phyloP scores from a whole-genome alignment of 2,888 invertebrate genomes.

The Cheilosia pagana region DNA sequence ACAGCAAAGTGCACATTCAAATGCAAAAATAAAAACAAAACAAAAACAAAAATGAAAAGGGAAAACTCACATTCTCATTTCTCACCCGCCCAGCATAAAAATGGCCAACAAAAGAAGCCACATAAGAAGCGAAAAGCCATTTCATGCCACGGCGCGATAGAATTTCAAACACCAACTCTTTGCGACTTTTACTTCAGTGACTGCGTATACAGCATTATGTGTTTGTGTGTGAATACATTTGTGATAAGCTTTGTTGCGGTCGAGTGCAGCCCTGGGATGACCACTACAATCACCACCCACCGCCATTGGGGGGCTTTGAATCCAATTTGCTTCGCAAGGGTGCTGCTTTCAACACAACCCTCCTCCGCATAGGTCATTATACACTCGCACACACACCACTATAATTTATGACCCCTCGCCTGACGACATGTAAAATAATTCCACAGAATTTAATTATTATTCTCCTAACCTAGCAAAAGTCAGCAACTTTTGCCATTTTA shows the following conservation, averaged over 20 bases:
- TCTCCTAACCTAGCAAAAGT: slow-evolving; percentile 69
- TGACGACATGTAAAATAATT: slow-evolving; percentile 72
- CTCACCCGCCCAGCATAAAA: slow-evolving; percentile 53
- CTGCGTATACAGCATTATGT: neutral
- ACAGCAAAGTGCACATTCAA: slow-evolving; percentile 21
- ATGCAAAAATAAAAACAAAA: slow-evolving; percentile 5
- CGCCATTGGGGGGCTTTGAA: slow-evolving; percentile 39
- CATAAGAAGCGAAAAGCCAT: slow-evolving; percentile 62
- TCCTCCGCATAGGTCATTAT: slow-evolving; percentile 54
- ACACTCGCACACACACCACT: slow-evolving; percentile 2
- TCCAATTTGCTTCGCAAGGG: slow-evolving; percentile 65
- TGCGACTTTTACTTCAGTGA: slow-evolving; percentile 46
- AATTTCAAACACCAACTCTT: slow-evolving; percentile 68
- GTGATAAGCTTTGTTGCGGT: slow-evolving; percentile 66
- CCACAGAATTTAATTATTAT: slow-evolving; percentile 74
- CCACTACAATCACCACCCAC: slow-evolving; percentile 48
- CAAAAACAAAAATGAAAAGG: slow-evolving; percentile 44
- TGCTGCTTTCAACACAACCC: slow-evolving; percentile 37
- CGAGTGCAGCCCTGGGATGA: slow-evolving; percentile 51
- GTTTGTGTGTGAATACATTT: slow-evolving; percentile 23
- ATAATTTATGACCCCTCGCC: slow-evolving; percentile 34
- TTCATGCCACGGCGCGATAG: slow-evolving; percentile 61
- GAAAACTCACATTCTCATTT: slow-evolving; percentile 60
- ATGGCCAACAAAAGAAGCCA: slow-evolving; percentile 64
- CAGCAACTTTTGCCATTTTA: slow-evolving; percentile 72